A percentile compares a stretch with the other conserved stretches of the same genome.
These are phyloP conservation scores for Oreochromis mossambicus DNA, from an alignment of 2,797 vertebrate genomes.

Conservation along the genomic window DNA sequence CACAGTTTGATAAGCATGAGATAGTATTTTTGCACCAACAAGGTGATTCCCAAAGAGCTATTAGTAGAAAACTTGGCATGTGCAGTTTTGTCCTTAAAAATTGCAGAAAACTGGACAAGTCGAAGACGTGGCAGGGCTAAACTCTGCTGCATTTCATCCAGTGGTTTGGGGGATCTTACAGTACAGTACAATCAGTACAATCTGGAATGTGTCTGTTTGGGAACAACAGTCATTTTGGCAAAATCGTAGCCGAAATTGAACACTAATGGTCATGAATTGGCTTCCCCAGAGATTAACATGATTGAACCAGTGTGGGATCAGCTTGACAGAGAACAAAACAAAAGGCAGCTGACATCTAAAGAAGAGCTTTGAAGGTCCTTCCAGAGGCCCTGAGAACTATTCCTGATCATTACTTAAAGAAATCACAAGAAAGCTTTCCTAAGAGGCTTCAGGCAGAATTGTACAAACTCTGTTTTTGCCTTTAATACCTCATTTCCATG, in stretches of 20 bases:
- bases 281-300: neutral
- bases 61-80: neutral
- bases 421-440: neutral
- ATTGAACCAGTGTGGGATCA: neutral
- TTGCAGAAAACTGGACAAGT: neutral
- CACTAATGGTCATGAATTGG: neutral
- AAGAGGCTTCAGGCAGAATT: neutral
- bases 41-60: neutral
- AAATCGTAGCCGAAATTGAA: neutral
- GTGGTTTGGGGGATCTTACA: neutral
- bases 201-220: neutral
- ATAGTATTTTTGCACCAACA: neutral
- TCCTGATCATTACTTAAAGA: neutral
- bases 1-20: neutral
- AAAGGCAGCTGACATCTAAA: neutral
- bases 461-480: neutral
- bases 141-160: neutral
- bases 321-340: accelerated
- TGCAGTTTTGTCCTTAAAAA: too few species aligned
- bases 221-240: neutral
- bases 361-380: neutral
- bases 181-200: neutral
- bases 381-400: neutral
- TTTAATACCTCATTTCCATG: neutral
- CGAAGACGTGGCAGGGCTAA: accelerated